Evolutionary conservation across 2,797 vertebrate genomes (phyloP).

Genomic region (Pampus argenteus): DNA sequence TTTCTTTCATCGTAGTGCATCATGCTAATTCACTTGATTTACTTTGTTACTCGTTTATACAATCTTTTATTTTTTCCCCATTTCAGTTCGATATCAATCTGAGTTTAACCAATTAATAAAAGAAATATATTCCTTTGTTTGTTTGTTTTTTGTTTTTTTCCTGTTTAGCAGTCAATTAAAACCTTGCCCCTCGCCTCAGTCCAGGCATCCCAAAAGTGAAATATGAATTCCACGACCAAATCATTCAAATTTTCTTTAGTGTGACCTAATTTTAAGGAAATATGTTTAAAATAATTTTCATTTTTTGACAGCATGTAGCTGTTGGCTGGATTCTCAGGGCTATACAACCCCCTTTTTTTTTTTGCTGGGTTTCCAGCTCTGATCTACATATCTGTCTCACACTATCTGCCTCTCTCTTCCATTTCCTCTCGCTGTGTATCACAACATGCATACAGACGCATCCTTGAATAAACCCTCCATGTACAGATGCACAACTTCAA

Average conservation of each 20-base stretch:
- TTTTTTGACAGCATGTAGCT: constrained; percentile 44
- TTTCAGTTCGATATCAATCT: constrained; percentile 5
- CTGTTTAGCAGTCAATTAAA: constrained; percentile 36
- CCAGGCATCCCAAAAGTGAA: constrained; percentile 39
- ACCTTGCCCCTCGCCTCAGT: constrained; percentile 23
- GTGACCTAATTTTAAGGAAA: constrained; percentile 43
- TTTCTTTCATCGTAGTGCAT: constrained; percentile 1
- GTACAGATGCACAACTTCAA: constrained; percentile 43
- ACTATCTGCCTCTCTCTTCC: constrained; percentile 35
- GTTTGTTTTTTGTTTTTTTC: too few species aligned
- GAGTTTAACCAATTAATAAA: constrained; percentile 34
- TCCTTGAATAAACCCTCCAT: constrained; percentile 39
- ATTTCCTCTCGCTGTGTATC: constrained; percentile 24
- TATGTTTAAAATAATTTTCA: constrained; percentile 11
- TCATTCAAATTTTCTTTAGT: constrained; percentile 27
- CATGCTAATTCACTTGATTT: neutral
- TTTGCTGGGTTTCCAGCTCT: constrained; percentile 29
- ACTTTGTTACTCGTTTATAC: neutral
- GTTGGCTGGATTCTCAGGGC: constrained; percentile 38
- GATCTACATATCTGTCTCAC: constrained; percentile 59
- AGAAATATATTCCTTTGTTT: too few species aligned
- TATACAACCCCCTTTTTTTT: constrained; percentile 19
- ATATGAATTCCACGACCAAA: constrained; percentile 25
- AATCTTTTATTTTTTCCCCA: neutral
- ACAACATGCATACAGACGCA: neutral